phyloP scores from a whole-genome alignment of 2,797 vertebrate genomes.

The Rousettus madagascariensis region DNA sequence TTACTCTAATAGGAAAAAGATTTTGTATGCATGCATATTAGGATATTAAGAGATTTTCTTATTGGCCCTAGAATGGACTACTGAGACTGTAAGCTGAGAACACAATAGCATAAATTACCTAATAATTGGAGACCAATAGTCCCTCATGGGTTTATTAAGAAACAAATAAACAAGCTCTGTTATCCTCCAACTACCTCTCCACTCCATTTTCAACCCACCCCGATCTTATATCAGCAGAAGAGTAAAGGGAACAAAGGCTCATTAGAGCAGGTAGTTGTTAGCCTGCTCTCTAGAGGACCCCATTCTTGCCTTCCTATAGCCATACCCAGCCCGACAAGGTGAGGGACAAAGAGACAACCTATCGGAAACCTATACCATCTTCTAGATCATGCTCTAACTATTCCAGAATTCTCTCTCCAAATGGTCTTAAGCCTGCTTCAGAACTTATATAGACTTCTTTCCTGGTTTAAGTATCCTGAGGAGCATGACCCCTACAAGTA shows the following conservation, averaged over 20 bases:
- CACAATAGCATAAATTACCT: not conserved
- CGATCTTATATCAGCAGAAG: not conserved
- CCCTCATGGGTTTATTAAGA: not conserved
- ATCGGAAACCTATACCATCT: not conserved
- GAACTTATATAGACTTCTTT: not conserved
- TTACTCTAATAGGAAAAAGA: not conserved
- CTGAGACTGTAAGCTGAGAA: not conserved
- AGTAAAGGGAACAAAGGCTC: not conserved
- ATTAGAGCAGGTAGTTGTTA: not conserved
- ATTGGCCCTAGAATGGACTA: not conserved
- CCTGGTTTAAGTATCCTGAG: not conserved
- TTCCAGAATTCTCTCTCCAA: not conserved
- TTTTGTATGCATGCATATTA: not conserved
- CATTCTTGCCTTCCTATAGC: not conserved
- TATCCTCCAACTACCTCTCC: not conserved
- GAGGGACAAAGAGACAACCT: not conserved
- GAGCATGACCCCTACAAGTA: not conserved
- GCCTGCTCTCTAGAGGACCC: not conserved
- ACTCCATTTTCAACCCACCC: not conserved
- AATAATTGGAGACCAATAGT: not conserved
- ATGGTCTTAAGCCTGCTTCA: not conserved
- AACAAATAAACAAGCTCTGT: not conserved
- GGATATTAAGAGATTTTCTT: not conserved
- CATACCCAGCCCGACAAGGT: not conserved
- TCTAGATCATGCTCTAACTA: not conserved